phyloP scores from a whole-genome alignment of 1,140 invertebrate genomes.

The Antheraea mylitta region DNA sequence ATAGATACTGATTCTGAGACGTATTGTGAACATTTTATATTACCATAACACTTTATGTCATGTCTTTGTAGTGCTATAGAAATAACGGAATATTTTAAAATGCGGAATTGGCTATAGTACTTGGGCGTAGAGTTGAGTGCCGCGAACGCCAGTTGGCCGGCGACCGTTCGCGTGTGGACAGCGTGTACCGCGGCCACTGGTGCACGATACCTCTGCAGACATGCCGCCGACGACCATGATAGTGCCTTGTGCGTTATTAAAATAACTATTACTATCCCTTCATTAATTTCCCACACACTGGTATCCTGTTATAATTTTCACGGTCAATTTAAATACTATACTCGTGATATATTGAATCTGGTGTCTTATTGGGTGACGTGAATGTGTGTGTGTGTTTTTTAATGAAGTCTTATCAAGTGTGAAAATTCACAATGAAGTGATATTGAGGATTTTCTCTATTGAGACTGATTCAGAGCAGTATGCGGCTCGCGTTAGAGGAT shows the following conservation, averaged over 20 bases:
- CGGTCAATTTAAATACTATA: not conserved
- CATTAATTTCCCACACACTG: not conserved
- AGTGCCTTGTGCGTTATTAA: slow-evolving; percentile 67
- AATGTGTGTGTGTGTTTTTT: slow-evolving; percentile 14
- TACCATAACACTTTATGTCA: slow-evolving; percentile 41
- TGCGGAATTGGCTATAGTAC: slow-evolving; percentile 68
- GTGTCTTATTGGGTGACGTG: slow-evolving; percentile 20
- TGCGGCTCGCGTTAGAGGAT: slow-evolving; percentile 25
- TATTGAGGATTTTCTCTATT: slow-evolving; percentile 19
- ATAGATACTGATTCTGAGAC: slow-evolving; percentile 17
- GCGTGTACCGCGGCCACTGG: slow-evolving; percentile 53
- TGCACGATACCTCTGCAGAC: slow-evolving; percentile 42
- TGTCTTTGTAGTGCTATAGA: slow-evolving; percentile 53
- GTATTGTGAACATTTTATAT: slow-evolving; percentile 31
- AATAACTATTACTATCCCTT: slow-evolving; percentile 11
- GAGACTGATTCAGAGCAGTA: slow-evolving; percentile 20
- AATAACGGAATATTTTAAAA: slow-evolving; percentile 73
- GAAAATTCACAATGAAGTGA: slow-evolving; percentile 22
- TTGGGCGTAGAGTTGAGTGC: slow-evolving; percentile 48
- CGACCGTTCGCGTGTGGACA: slow-evolving; percentile 62
- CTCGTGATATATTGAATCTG: slow-evolving; percentile 10
- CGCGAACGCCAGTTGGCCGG: slow-evolving; percentile 50
- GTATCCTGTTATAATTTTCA: not conserved
- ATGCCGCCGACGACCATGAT: slow-evolving; percentile 75
- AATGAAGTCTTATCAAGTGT: slow-evolving; percentile 21